phyloP scores from a whole-genome alignment of 2,888 invertebrate genomes.

The Drosophila falleni region DNA sequence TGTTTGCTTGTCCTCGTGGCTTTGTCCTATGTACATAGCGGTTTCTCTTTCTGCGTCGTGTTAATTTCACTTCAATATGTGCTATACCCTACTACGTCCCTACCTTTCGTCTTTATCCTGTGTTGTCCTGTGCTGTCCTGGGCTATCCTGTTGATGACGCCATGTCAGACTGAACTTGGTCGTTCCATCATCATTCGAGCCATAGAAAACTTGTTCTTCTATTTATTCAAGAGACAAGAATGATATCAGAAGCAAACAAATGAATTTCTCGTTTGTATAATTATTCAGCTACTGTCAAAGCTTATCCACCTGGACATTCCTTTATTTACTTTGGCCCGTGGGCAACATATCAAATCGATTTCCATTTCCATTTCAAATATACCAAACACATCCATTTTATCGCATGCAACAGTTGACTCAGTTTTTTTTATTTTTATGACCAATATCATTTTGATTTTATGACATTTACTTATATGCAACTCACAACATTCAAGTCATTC shows the following conservation, averaged over 20 bases:
- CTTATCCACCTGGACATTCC: slow-evolving; percentile 2
- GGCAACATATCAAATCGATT: slow-evolving; percentile 1
- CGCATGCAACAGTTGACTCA: slow-evolving; percentile 53
- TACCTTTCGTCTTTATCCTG: background rate
- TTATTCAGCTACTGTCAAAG: slow-evolving; percentile 39
- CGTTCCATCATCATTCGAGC: slow-evolving; percentile 40
- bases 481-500: slow-evolving; percentile 13
- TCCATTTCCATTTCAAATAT: slow-evolving; percentile 34
- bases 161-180: slow-evolving; percentile 30
- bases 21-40: slow-evolving; percentile 14
- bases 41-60: slow-evolving; percentile 39
- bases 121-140: background rate
- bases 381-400: slow-evolving; percentile 39
- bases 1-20: slow-evolving; percentile 42
- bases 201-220: slow-evolving; percentile 52
- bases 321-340: slow-evolving; percentile 22
- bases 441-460: slow-evolving; percentile 51
- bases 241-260: slow-evolving; percentile 38
- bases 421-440: slow-evolving; percentile 18
- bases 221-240: slow-evolving; percentile 49
- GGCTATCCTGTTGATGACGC: slow-evolving; percentile 48
- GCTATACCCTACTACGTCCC: background rate
- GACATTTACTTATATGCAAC: slow-evolving; percentile 24
- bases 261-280: slow-evolving; percentile 51
- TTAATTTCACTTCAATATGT: slow-evolving; percentile 54